Conservation (phyloP, 2,888 invertebrate genomes). For the Tanypteryx hageni region DNA sequence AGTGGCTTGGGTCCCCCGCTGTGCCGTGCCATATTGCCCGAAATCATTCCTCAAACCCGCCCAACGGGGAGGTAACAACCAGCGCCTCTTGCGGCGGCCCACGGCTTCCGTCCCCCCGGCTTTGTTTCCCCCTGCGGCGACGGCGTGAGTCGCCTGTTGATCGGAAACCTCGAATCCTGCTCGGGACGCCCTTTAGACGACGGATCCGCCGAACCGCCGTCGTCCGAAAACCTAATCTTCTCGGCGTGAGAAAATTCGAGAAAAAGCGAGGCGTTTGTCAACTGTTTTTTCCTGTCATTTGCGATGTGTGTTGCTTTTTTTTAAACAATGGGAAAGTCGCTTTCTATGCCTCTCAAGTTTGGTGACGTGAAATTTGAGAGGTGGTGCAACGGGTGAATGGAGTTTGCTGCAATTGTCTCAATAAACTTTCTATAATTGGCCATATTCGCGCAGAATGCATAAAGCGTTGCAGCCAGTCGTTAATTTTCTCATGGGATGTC, state of each 20-base stretch:
- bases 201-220: not conserved
- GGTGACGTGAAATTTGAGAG: too few species aligned
- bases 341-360: too few species aligned
- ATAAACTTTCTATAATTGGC: too few species aligned
- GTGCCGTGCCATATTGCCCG: constrained; percentile 45
- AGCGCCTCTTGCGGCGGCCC: constrained; percentile 58
- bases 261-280: too few species aligned
- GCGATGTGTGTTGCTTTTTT: too few species aligned
- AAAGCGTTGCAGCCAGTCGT: too few species aligned
- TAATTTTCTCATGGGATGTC: too few species aligned
- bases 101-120: not conserved
- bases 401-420: too few species aligned
- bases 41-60: constrained; percentile 21
- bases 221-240: not conserved
- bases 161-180: not conserved
- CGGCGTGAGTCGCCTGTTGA: not conserved
- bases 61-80: constrained; percentile 11
- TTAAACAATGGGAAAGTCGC: too few species aligned
- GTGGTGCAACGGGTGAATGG: too few species aligned
- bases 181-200: not conserved
- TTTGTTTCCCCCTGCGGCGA: not conserved
- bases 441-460: too few species aligned
- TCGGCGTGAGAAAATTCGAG: not conserved
- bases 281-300: too few species aligned
- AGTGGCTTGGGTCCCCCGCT: constrained; percentile 23